phyloP scores from a whole-genome alignment of 2,113 vertebrate genomes.

The Tursiops truncatus region DNA sequence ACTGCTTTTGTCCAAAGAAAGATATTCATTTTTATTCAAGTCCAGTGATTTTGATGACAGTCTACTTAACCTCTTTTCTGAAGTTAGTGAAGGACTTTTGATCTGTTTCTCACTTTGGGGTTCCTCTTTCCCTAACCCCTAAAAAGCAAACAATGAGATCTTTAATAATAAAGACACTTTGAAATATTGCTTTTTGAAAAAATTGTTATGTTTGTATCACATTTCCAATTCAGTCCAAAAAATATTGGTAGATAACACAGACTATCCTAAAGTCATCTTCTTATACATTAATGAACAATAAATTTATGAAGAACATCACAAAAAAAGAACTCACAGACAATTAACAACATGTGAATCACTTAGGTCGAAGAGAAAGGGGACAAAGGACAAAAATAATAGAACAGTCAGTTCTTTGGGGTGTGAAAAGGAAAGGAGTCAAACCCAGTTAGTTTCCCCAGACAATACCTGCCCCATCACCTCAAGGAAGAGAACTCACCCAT shows the following conservation, averaged over 20 bases:
- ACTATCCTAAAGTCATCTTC: not conserved
- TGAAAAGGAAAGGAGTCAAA: not conserved
- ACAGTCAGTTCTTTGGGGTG: not conserved
- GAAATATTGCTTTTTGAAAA: conserved; percentile 47
- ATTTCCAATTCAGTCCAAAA: not conserved
- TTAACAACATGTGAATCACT: not conserved
- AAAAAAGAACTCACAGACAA: conserved; percentile 18
- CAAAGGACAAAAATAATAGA: not conserved
- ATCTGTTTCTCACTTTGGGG: conserved; percentile 73
- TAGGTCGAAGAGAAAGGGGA: not conserved
- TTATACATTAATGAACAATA: not conserved
- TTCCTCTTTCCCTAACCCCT: conserved; percentile 83
- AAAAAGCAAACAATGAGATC: conserved; percentile 15
- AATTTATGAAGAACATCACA: not conserved
- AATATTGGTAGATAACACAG: not conserved
- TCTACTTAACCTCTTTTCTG: conserved; percentile 81
- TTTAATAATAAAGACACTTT: conserved; percentile 31
- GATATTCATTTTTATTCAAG: conserved; percentile 91
- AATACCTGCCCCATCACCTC: not conserved
- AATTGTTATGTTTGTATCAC: not conserved
- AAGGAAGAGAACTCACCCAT: conserved; percentile 54
- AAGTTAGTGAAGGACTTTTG: conserved; percentile 80
- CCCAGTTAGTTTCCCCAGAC: not conserved
- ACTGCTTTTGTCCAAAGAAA: conserved; percentile 87
- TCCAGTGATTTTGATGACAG: conserved; percentile 87